A percentile compares a stretch with the other conserved stretches of the same genome.
These are phyloP conservation scores for Dicyrtomina minuta DNA, from an alignment of 2,888 invertebrate species.

Conservation along the genomic window DNA sequence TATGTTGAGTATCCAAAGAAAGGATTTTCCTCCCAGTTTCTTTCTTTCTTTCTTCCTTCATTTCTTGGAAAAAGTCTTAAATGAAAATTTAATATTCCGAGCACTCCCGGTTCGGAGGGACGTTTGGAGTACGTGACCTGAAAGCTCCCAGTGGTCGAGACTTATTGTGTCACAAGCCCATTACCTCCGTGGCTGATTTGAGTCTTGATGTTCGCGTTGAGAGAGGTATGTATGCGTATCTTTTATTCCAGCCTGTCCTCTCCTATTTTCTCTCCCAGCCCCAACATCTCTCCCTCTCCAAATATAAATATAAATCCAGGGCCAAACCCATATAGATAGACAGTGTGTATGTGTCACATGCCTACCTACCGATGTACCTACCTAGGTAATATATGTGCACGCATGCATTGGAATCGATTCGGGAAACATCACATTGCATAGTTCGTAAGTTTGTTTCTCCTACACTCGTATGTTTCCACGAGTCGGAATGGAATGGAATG, in stretches of 20 bases:
- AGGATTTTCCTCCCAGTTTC: not conserved
- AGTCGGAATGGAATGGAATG: not conserved
- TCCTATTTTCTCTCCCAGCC: not conserved
- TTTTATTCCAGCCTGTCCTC: constrained; percentile 20
- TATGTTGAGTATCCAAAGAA: no score
- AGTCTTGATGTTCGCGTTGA: constrained; percentile 74
- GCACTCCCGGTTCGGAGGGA: constrained; percentile 91
- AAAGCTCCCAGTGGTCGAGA: constrained; percentile 88
- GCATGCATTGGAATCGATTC: constrained; percentile 15
- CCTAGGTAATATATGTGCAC: not conserved
- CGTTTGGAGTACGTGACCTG: constrained; percentile 87
- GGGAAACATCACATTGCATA: constrained; percentile 3
- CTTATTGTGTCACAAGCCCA: constrained; percentile 82
- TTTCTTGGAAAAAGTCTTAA: constrained; percentile 17
- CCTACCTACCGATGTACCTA: not conserved
- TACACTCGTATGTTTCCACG: not conserved
- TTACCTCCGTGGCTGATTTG: constrained; percentile 73
- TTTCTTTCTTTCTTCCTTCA: not conserved
- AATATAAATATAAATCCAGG: not conserved
- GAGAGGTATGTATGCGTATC: constrained; percentile 60
- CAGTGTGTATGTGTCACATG: no score
- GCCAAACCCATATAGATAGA: no score
- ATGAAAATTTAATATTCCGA: constrained; percentile 58
- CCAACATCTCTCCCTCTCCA: not conserved
- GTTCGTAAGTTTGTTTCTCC: not conserved